Conservation (phyloP, 2,113 vertebrate genomes). For the Salminus brasiliensis region DNA sequence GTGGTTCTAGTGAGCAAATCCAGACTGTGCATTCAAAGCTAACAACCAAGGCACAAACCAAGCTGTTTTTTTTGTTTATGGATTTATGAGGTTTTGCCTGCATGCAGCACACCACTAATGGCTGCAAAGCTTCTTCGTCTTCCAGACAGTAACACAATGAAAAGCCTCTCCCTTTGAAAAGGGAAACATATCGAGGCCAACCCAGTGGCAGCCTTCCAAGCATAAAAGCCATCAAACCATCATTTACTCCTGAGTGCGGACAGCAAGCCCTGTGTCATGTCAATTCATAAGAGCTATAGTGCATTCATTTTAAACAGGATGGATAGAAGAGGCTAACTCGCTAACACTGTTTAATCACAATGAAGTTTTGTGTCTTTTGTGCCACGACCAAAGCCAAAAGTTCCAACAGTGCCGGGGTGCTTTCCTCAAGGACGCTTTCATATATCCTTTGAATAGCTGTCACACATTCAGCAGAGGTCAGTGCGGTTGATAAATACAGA, state of each 20-base stretch:
- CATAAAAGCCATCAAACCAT: slow-evolving; percentile 47
- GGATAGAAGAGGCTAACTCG: not conserved
- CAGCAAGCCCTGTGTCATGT: slow-evolving; percentile 39
- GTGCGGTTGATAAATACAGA: not conserved
- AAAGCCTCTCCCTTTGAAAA: slow-evolving; percentile 19
- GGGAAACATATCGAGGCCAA: slow-evolving; percentile 40
- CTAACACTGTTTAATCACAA: slow-evolving; percentile 21
- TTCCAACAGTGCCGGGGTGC: not conserved
- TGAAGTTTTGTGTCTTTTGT: slow-evolving; percentile 6
- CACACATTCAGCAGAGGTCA: slow-evolving; percentile 2
- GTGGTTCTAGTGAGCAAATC: not conserved
- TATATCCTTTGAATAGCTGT: slow-evolving; percentile 17
- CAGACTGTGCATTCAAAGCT: not conserved
- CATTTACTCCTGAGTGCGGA: slow-evolving; percentile 41
- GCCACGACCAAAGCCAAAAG: slow-evolving; percentile 1
- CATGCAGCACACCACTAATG: not conserved
- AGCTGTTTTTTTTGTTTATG: slow-evolving; percentile 6
- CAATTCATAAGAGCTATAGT: slow-evolving; percentile 36
- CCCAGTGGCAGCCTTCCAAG: slow-evolving; percentile 30
- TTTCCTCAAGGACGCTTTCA: slow-evolving; percentile 12
- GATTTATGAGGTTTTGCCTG: not conserved
- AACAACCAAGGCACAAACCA: slow-evolving; percentile 5
- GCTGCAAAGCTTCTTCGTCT: slow-evolving; percentile 14
- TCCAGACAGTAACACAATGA: slow-evolving; percentile 9
- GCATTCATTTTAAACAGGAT: slow-evolving; percentile 32